Percentiles rank a stretch among this genome's conserved stretches.
Evolutionary conservation across 2,888 invertebrate genomes (phyloP).

Genomic region (Folsomia candida): DNA sequence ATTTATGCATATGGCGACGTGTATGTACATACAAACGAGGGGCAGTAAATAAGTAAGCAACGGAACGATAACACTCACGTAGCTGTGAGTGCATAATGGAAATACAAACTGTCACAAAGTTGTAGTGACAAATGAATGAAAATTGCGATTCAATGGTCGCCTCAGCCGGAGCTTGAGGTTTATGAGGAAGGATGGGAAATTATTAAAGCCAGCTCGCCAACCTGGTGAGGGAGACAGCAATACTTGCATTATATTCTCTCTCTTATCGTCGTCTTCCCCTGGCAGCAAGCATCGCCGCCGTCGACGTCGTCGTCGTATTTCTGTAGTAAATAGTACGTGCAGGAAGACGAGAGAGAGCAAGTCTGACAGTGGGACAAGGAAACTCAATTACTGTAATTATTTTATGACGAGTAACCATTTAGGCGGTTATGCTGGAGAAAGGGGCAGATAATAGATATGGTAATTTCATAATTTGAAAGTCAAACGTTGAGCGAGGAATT

Average conservation of each 20-base stretch:
- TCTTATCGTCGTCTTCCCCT: not conserved
- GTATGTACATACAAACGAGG: too few relatives aligned
- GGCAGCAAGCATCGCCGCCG: not conserved
- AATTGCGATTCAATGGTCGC: too few relatives aligned
- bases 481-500: not conserved
- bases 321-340: not conserved
- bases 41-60: too few relatives aligned
- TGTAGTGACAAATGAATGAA: too few relatives aligned
- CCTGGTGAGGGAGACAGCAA: not conserved
- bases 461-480: constrained; percentile 8
- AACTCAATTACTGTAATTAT: constrained; percentile 5
- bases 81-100: too few relatives aligned
- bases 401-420: constrained; percentile 3
- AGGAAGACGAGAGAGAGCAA: not conserved
- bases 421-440: not conserved
- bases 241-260: not conserved
- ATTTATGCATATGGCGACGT: too few relatives aligned
- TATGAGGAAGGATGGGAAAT: too few relatives aligned
- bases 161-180: too few relatives aligned
- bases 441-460: constrained; percentile 3
- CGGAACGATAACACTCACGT: too few relatives aligned
- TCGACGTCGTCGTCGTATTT: too few relatives aligned
- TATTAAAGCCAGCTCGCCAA: too few relatives aligned
- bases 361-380: not conserved
- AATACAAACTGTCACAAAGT: too few relatives aligned